Evolutionary conservation across 1,140 invertebrate genomes (phyloP).

Genomic region (Aphidius gifuensis): DNA sequence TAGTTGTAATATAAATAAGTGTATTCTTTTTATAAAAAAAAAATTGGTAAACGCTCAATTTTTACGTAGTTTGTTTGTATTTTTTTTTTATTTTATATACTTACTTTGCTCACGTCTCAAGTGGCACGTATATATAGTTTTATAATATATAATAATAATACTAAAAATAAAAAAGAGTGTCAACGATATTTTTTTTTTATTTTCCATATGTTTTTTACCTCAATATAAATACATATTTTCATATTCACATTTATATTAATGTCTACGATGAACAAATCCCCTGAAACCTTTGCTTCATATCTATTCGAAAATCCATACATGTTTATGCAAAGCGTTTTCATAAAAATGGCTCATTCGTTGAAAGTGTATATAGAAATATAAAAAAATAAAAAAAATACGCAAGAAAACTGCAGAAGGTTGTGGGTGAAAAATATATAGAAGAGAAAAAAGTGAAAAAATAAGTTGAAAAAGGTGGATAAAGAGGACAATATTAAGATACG

Average conservation of each 20-base stretch:
- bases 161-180: too few species aligned
- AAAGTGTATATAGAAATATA: too few species aligned
- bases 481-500: conserved; percentile 34
- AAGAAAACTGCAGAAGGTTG: conserved; percentile 15
- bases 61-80: too few species aligned
- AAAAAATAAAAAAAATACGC: too few species aligned
- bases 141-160: too few species aligned
- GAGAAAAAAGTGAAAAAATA: conserved; percentile 8
- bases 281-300: conserved; percentile 18
- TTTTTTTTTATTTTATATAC: too few species aligned
- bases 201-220: background rate
- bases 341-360: conserved; percentile 31
- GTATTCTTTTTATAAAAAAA: too few species aligned
- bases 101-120: too few species aligned
- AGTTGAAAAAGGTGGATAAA: conserved; percentile 7
- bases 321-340: conserved; percentile 38
- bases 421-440: background rate
- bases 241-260: conserved; percentile 9
- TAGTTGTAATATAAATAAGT: too few species aligned
- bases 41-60: too few species aligned
- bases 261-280: conserved; percentile 10
- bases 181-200: background rate
- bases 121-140: too few species aligned
- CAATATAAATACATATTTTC: conserved; percentile 1
- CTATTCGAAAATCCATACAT: conserved; percentile 23